These are phyloP conservation scores for Ornithoptera alexandrae DNA, from an alignment of 2,888 invertebrate genomes.

Conservation along the genomic window DNA sequence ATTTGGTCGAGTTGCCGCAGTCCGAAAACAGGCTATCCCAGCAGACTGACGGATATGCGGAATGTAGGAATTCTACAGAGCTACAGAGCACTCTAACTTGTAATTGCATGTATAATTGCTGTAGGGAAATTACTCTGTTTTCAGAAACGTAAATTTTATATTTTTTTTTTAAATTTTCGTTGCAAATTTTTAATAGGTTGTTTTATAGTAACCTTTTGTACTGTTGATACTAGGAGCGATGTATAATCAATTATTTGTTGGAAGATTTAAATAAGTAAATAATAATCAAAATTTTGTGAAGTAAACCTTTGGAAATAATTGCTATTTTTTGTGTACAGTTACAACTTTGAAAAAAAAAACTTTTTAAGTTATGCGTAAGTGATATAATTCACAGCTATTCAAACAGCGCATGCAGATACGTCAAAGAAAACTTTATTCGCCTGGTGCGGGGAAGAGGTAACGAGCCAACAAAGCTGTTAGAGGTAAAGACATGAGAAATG, in stretches of 20 bases:
- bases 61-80: conserved; percentile 46
- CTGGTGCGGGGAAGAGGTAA: conserved; percentile 60
- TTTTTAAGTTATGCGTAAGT: not conserved
- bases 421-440: conserved; percentile 71
- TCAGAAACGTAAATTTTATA: conserved; percentile 25
- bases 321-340: conserved; percentile 39
- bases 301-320: too few relatives aligned
- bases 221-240: too few relatives aligned
- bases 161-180: not conserved
- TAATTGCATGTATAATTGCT: conserved; percentile 63
- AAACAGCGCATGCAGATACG: conserved; percentile 55
- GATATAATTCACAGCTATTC: conserved; percentile 43
- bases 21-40: conserved; percentile 14
- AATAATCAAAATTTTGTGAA: too few relatives aligned
- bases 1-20: not conserved
- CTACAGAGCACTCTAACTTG: conserved; percentile 47
- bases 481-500: conserved; percentile 51
- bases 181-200: not conserved
- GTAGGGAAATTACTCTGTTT: conserved; percentile 47
- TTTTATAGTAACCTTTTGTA: not conserved
- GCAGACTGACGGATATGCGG: conserved; percentile 42
- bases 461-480: conserved; percentile 72
- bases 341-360: conserved; percentile 39
- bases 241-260: not conserved
- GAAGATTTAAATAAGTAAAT: not conserved